Conservation (phyloP, 2,113 vertebrate genomes). For the Menidia beryllina region DNA sequence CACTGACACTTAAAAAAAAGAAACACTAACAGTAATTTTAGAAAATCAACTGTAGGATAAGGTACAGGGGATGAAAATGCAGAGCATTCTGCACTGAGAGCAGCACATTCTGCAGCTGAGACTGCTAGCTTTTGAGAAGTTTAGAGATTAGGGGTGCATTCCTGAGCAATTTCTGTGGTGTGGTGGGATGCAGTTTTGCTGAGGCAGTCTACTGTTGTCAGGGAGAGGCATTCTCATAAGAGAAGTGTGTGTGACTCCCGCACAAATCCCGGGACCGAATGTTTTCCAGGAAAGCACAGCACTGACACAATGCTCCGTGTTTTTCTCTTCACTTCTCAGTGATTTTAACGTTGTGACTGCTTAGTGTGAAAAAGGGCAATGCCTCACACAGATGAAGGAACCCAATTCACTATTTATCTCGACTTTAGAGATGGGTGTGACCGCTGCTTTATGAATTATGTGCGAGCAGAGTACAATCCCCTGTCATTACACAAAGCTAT, state of each 20-base stretch:
- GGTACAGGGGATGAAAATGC: too few species aligned
- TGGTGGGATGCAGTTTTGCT: not conserved
- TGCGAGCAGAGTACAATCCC: slow-evolving; percentile 46
- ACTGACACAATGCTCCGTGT: slow-evolving; percentile 26
- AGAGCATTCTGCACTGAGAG: too few species aligned
- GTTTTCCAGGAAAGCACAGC: not conserved
- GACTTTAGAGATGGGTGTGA: slow-evolving; percentile 35
- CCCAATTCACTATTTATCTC: slow-evolving; percentile 9
- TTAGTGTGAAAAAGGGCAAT: slow-evolving; percentile 10
- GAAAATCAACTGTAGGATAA: too few species aligned
- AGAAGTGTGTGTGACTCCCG: not conserved
- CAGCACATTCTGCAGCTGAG: not conserved
- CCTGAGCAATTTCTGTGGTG: not conserved
- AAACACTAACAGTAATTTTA: too few species aligned
- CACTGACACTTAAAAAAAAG: too few species aligned
- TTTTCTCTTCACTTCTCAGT: not conserved
- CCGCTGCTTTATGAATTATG: slow-evolving; percentile 55
- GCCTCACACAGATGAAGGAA: slow-evolving; percentile 7
- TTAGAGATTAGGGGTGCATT: not conserved
- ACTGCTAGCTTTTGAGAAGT: not conserved
- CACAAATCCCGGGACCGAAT: not conserved
- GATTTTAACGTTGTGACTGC: not conserved
- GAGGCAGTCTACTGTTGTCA: not conserved
- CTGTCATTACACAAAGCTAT: slow-evolving; percentile 62
- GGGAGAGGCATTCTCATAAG: not conserved